phyloP scores from a whole-genome alignment of 2,113 vertebrate species.

The Lepus europaeus region DNA sequence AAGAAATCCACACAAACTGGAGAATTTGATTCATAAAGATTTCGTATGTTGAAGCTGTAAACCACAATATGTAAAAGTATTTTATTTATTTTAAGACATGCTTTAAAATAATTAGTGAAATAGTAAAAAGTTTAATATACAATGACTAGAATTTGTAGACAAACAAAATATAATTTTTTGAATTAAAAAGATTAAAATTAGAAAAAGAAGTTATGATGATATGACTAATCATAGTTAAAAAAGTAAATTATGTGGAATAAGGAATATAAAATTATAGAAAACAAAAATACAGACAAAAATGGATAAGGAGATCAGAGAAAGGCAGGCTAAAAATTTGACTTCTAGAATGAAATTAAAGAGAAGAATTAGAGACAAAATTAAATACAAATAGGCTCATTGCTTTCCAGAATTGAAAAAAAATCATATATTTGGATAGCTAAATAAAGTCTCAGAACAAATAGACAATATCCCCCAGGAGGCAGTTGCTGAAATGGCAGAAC shows the following conservation, averaged over 20 bases:
- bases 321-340: neutral
- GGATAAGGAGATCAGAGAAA: neutral
- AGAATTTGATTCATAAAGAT: neutral
- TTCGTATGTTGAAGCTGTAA: neutral
- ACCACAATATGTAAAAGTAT: neutral
- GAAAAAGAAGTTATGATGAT: neutral
- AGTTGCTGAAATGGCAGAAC: neutral
- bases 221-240: too few species aligned
- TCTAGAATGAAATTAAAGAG: neutral
- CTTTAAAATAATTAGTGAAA: neutral
- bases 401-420: conserved; percentile 39
- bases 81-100: neutral
- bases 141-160: too few species aligned
- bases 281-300: neutral
- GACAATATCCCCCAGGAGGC: neutral
- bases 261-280: neutral
- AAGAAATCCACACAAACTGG: neutral
- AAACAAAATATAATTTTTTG: neutral
- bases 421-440: neutral
- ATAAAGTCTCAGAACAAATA: neutral
- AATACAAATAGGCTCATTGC: neutral
- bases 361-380: neutral
- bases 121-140: neutral
- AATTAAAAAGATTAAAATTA: conserved; percentile 53
- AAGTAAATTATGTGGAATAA: neutral